Conservation (phyloP, 2,797 vertebrate species). For the Gephyroberyx darwinii region DNA sequence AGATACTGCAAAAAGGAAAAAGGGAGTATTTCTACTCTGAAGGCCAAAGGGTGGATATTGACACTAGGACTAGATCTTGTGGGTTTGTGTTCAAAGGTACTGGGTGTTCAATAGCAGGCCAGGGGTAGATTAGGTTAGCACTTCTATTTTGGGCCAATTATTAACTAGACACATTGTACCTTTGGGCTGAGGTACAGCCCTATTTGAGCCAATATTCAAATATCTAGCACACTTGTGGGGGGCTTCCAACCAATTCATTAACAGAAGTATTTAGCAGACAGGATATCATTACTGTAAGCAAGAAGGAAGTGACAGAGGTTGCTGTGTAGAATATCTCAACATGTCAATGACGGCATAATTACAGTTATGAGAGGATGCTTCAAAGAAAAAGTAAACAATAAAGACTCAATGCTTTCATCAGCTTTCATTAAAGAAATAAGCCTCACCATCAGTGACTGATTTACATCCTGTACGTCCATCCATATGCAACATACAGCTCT, state of each 20-base stretch:
- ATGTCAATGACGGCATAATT: background rate
- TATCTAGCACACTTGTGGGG: background rate
- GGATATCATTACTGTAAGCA: background rate
- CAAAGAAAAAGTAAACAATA: background rate
- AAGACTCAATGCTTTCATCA: background rate
- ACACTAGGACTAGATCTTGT: constrained; percentile 24
- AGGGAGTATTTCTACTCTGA: background rate
- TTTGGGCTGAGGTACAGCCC: constrained; percentile 5
- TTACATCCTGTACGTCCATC: too few species aligned
- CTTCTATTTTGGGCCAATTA: constrained; percentile 27
- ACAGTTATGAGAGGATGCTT: too few species aligned
- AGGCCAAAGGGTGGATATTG: constrained; percentile 12
- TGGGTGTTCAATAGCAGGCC: constrained; percentile 52
- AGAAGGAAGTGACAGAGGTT: background rate
- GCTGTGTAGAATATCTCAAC: background rate
- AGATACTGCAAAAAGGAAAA: background rate
- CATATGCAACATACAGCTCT: too few species aligned
- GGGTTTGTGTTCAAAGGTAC: constrained; percentile 57
- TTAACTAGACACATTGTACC: constrained; percentile 37
- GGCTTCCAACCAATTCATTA: background rate
- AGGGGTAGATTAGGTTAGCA: constrained; percentile 41
- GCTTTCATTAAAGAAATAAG: background rate
- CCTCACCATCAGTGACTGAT: background rate
- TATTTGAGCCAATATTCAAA: background rate
- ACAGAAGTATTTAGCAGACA: background rate